Conservation (phyloP, 2,797 vertebrate species). For the Sebastes kiyomatsui region DNA sequence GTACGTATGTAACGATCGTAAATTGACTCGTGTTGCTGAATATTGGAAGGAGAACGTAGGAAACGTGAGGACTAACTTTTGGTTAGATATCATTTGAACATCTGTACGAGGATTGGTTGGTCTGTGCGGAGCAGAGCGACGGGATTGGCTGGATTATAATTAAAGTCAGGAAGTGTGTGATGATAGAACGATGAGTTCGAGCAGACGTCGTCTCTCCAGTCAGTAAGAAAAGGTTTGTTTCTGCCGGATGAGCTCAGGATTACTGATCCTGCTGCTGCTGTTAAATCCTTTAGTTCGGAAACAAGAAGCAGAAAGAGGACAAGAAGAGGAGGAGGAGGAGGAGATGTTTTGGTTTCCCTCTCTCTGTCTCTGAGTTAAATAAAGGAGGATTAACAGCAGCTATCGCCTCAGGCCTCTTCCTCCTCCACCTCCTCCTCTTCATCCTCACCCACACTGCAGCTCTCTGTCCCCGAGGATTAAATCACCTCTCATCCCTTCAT, state of each 20-base stretch:
- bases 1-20: too few species aligned
- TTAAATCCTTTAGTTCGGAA: background rate
- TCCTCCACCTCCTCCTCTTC: conserved; percentile 23
- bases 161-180: too few species aligned
- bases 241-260: background rate
- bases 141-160: too few species aligned
- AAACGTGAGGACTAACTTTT: too few species aligned
- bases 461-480: conserved; percentile 42
- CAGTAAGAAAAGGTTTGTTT: background rate
- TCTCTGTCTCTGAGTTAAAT: conserved; percentile 45
- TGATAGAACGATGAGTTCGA: too few species aligned
- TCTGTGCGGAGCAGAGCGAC: too few species aligned
- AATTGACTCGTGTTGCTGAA: too few species aligned
- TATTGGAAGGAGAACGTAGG: too few species aligned
- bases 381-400: conserved; percentile 63
- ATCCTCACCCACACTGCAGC: conserved; percentile 46
- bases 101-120: too few species aligned
- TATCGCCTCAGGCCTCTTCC: conserved; percentile 42
- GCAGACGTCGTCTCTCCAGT: too few species aligned
- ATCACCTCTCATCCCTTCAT: conserved; percentile 29
- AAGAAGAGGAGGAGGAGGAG: conserved; percentile 15
- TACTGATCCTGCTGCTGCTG: background rate
- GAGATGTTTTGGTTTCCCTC: conserved; percentile 19
- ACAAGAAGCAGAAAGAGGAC: conserved; percentile 11
- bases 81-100: too few species aligned